phyloP scores from a whole-genome alignment of 1,140 invertebrate genomes.

The Prorops nasuta region DNA sequence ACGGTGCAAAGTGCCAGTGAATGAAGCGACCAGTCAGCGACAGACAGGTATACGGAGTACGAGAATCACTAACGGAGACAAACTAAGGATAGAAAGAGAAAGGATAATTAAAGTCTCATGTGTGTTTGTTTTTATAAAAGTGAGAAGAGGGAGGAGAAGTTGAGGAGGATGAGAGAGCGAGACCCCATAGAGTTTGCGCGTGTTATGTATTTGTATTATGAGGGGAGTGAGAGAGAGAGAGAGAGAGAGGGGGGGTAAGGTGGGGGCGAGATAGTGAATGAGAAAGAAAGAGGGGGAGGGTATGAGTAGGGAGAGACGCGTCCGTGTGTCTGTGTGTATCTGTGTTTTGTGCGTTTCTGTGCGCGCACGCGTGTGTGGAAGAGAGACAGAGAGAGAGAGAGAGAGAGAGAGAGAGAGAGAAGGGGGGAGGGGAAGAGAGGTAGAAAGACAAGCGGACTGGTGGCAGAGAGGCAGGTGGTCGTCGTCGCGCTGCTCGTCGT shows the following conservation, averaged over 20 bases:
- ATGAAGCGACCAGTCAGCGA: too few species aligned
- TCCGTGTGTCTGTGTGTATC: background rate
- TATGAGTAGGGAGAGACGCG: conserved; percentile 3
- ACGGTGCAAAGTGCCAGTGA: too few species aligned
- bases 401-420: conserved; percentile 9
- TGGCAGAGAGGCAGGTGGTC: conserved; percentile 40
- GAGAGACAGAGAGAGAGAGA: conserved; percentile 11
- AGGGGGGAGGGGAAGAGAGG: conserved; percentile 7
- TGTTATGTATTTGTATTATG: too few species aligned
- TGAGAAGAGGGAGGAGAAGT: too few species aligned
- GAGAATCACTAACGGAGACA: too few species aligned
- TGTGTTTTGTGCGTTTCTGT: conserved; percentile 3
- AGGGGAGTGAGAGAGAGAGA: background rate
- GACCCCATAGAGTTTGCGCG: background rate
- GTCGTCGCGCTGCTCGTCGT: conserved; percentile 33
- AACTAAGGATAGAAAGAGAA: too few species aligned
- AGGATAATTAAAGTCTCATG: too few species aligned
- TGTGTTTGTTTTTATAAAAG: too few species aligned
- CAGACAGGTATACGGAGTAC: too few species aligned
- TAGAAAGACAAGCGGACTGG: conserved; percentile 9
- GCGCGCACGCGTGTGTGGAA: too few species aligned
- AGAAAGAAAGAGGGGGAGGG: conserved; percentile 10
- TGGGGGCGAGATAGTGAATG: background rate
- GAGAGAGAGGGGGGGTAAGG: background rate
- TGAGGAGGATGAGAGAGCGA: too few species aligned